Conservation (phyloP, 2,113 vertebrate species). For the Charina bottae region DNA sequence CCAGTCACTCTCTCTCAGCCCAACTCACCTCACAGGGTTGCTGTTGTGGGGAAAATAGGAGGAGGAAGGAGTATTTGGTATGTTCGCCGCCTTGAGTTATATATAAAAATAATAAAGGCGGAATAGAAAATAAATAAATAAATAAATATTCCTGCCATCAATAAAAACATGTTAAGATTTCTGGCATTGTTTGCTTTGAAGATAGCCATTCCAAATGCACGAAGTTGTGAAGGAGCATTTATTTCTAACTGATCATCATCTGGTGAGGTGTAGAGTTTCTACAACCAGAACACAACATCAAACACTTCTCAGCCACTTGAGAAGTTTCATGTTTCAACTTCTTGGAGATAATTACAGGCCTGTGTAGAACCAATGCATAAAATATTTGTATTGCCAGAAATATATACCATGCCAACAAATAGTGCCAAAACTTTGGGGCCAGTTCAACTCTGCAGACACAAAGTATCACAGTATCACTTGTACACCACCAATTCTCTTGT, state of each 20-base stretch:
- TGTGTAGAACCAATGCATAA: neutral
- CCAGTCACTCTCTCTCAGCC: too few relatives aligned
- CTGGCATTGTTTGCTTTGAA: constrained; percentile 5
- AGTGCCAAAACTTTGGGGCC: neutral
- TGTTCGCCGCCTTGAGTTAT: too few relatives aligned
- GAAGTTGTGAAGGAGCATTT: constrained; percentile 6
- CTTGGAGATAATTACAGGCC: neutral
- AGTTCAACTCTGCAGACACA: neutral
- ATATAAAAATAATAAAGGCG: too few relatives aligned
- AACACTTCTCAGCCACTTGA: neutral
- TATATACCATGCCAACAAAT: neutral
- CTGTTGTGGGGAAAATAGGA: too few relatives aligned
- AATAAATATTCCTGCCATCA: neutral
- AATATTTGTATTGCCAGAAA: neutral
- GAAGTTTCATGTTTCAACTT: neutral
- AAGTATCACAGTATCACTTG: neutral
- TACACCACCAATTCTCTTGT: neutral
- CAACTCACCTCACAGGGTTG: too few relatives aligned
- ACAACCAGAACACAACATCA: neutral
- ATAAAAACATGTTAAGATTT: constrained; percentile 41
- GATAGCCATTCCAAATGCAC: neutral
- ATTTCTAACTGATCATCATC: neutral
- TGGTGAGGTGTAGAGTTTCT: neutral
- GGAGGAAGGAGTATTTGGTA: too few relatives aligned
- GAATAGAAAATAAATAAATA: too few relatives aligned